Evolutionary conservation across 2,888 invertebrate genomes (phyloP).

Genomic region (Microctonus aethiopoides): DNA sequence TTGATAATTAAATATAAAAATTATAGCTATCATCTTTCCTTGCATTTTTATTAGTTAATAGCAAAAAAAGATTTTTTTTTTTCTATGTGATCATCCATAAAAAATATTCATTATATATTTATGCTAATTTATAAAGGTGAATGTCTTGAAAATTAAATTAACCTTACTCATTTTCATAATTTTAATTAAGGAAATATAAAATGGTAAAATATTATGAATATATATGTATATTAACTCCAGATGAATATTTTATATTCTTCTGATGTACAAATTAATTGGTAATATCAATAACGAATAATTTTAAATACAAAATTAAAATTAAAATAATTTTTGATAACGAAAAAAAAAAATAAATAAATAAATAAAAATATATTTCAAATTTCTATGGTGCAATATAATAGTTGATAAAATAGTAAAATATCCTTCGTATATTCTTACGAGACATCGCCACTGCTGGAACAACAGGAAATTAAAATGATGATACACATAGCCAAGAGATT

Average conservation of each 20-base stretch:
- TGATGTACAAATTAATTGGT: neutral
- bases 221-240: neutral
- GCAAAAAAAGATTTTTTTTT: neutral
- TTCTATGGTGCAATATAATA: neutral
- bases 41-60: neutral
- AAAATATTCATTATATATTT: neutral
- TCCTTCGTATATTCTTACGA: neutral
- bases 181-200: neutral
- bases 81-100: neutral
- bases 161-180: neutral
- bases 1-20: neutral
- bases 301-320: neutral
- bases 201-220: neutral
- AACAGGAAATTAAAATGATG: conserved; percentile 41
- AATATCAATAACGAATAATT: neutral
- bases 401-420: neutral
- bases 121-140: neutral
- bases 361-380: neutral
- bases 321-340: neutral
- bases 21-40: neutral
- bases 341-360: no score
- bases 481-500: conserved; percentile 31
- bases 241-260: neutral
- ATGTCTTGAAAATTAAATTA: neutral
- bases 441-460: conserved; percentile 17